phyloP scores from a whole-genome alignment of 2,888 invertebrate genomes.

The Chesias legatella region DNA sequence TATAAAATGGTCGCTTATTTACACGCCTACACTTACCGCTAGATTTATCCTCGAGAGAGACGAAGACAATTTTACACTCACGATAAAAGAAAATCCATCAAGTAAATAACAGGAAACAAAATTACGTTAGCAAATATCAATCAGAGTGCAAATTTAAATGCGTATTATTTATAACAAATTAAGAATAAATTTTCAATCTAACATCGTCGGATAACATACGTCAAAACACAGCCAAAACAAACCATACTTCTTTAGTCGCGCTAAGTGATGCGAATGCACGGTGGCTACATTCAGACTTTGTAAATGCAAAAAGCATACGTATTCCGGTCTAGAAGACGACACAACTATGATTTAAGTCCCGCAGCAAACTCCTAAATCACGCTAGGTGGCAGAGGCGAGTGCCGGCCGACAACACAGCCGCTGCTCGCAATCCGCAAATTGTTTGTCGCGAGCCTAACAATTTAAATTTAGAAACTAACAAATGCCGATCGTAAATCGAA shows the following conservation, averaged over 20 bases:
- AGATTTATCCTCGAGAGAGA: constrained; percentile 31
- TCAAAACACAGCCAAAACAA: constrained; percentile 55
- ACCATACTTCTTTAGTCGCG: constrained; percentile 48
- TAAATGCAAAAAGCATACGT: constrained; percentile 60
- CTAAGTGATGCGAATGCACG: constrained; percentile 45
- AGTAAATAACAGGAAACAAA: constrained; percentile 20
- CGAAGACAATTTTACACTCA: constrained; percentile 28
- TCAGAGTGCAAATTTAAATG: constrained; percentile 28
- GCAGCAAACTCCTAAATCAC: constrained; percentile 69
- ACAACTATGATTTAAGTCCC: constrained; percentile 68
- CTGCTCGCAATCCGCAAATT: constrained; percentile 74
- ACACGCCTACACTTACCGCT: constrained; percentile 31
- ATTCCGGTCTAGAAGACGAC: constrained; percentile 57
- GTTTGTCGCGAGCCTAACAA: constrained; percentile 74
- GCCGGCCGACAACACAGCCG: constrained; percentile 62
- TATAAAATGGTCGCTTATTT: constrained; percentile 12
- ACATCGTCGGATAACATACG: constrained; percentile 36
- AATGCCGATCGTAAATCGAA: constrained; percentile 75
- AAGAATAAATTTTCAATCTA: constrained; percentile 35
- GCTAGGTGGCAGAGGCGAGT: constrained; percentile 62
- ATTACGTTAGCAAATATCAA: constrained; percentile 24
- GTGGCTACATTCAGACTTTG: constrained; percentile 49
- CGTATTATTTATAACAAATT: constrained; percentile 33
- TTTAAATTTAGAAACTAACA: constrained; percentile 74
- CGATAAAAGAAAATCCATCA: constrained; percentile 19